Evolutionary conservation across 1,140 invertebrate species (phyloP), one percentile per base, ranked within the genome.

Genomic region (Musca vetustissima): DNA sequence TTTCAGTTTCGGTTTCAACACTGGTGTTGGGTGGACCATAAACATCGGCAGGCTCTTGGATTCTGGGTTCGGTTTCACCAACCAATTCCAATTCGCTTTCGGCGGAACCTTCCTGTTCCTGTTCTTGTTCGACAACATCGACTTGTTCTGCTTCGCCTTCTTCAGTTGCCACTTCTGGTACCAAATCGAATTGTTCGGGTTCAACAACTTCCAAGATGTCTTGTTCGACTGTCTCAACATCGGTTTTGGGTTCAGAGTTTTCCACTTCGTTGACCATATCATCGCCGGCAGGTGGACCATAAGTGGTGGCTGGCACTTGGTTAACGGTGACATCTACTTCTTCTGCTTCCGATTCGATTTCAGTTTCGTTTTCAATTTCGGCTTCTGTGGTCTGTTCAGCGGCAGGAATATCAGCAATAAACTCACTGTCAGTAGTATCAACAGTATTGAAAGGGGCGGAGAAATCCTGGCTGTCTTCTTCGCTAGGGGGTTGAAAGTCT

Each of bases 401-500:
- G 75, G 73, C 72, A 76, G 78, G 78, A 73, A 80, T 64, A 80
- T 80, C 78, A 80, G 74, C 75, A 77, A 43, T 57, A 77, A 50
- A 67, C 75, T 59, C 9, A 70, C 66, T 50, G 24, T 28, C 17
- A 70, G 17, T 43, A 52, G n/a, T 52, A 32, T 32, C 32, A 47
- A 15, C 55, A 67, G 19, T 55, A 70, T 22, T 17, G 19, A 9
- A 43, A 7, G 75, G 69, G 71, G 72, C 72, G 4, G 59, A 19
- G 25, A 57, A 79, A 70, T 80, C 75, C 53, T 80, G 75, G 65
- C 72, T 75, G 66, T 76, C 72, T 25, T 80, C 78, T 49, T 71
- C 71, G 28, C 69, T 69, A 64, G 78, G 78, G 24, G 78, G 78
- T 73, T 80, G 78, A 80, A 80, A 80, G 72, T 78, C 75, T 17